Percentiles rank a stretch among this genome's conserved stretches.
phyloP scores from a whole-genome alignment of 2,113 vertebrate genomes.

The Clupea harengus region DNA sequence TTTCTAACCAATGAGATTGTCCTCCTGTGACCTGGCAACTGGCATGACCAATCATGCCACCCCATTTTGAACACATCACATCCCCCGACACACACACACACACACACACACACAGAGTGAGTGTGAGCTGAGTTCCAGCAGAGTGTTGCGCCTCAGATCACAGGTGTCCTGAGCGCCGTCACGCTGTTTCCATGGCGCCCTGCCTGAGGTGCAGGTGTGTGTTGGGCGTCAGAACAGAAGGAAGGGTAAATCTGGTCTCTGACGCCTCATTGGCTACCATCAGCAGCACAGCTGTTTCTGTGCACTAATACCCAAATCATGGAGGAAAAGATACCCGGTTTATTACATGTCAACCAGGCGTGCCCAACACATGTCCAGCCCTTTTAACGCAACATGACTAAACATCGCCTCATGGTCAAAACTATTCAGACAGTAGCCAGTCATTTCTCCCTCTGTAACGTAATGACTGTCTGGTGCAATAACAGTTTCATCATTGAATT shows the following conservation, averaged over 20 bases:
- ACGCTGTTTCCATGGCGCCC: neutral
- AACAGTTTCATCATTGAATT: neutral
- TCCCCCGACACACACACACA: neutral
- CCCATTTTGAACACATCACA: constrained; percentile 26
- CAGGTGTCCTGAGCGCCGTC: neutral
- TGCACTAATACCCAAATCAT: too few relatives aligned
- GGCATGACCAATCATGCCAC: constrained; percentile 36
- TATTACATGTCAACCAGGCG: too few relatives aligned
- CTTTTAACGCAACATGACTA: too few relatives aligned
- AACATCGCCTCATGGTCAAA: too few relatives aligned
- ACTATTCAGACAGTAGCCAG: too few relatives aligned
- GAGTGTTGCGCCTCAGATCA: neutral
- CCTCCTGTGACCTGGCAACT: constrained; percentile 52
- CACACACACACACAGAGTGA: neutral
- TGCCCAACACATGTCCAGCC: too few relatives aligned
- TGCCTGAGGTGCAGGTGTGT: neutral
- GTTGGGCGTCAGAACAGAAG: neutral
- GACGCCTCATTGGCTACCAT: neutral
- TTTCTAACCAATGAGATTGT: constrained; percentile 44
- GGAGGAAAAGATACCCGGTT: too few relatives aligned
- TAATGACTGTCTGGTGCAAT: too few relatives aligned
- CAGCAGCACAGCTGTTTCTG: neutral
- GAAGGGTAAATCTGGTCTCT: neutral
- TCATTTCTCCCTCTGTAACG: too few relatives aligned
- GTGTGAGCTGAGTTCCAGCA: neutral